Base-by-base conservation (phyloP, 2,797 vertebrate species). In the Sarcoramphus papa region DNA sequence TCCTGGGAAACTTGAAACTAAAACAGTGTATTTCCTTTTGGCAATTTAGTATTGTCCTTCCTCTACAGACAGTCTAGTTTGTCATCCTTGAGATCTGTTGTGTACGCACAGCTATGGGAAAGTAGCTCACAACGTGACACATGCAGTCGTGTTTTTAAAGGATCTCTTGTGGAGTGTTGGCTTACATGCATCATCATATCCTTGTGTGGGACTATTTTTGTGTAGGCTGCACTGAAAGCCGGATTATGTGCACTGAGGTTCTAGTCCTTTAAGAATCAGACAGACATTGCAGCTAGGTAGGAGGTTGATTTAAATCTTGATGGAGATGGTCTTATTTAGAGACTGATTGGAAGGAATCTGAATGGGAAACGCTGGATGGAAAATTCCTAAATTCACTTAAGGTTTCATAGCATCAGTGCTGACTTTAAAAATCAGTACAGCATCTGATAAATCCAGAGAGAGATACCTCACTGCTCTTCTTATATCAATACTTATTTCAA, bases 391-490 rank as follows among this genome's bases (percentile, higher is more conserved):
- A 91, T 95, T 93, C 68, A 69, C 45, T 59, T 83, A 81, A 83
- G 62, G 37, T 92, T 95, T 91, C 50, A 24, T 56, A 54, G 30
- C 31, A 43, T 96, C 76, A 63, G 11, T 85, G 73, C 62, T 72
- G 45, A 90, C 81, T 87, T 95, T 94, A 92, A 96, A 92, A 93
- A 81, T 91, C 62, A 84, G 91, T 72, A 43, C 73, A 88, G 72
- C 62, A 56, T 94, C 68, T 74, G 47, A 50, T 92, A 94, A 92
- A 87, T 74, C 57, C 82, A 81, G 84, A 83, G 84, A 89, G 80
- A 63, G 43, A 67, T 63, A 68, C 25, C 28, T 91, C 19, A 8
- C 30, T 72, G 25, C 35, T 93, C 25, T 73, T 73, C 47, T 8
- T 76, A 33, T 41, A 62, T 84, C 85, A 57, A 47, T 92, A 72